Conservation (phyloP, 2,888 invertebrate species). For the Buathra laborator region DNA sequence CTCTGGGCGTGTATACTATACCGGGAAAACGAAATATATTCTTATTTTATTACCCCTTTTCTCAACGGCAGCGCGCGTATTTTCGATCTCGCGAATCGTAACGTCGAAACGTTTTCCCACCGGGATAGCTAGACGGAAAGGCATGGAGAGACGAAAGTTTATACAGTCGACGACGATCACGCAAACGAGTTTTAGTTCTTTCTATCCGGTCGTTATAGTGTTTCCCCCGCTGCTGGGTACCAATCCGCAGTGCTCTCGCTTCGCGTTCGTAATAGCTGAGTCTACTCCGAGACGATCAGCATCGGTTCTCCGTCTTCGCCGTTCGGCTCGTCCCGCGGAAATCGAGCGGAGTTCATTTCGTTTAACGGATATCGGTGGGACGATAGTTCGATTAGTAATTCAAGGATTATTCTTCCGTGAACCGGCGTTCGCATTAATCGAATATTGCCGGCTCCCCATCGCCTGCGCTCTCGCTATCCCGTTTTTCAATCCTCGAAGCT, state of each 20-base stretch:
- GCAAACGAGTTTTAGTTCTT: slow-evolving; percentile 62
- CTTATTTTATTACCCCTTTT: slow-evolving; percentile 42
- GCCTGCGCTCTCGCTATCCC: not conserved
- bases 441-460: slow-evolving; percentile 69
- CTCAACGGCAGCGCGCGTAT: slow-evolving; percentile 30
- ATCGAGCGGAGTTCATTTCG: slow-evolving; percentile 73
- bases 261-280: slow-evolving; percentile 44
- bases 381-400: slow-evolving; percentile 76
- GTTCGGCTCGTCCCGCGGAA: slow-evolving; percentile 68
- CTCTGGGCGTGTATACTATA: not conserved
- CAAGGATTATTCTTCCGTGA: slow-evolving; percentile 77
- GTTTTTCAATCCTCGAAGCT: not conserved
- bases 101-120: slow-evolving; percentile 49
- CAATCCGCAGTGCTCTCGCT: slow-evolving; percentile 42
- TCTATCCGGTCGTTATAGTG: slow-evolving; percentile 53
- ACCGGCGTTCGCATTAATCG: slow-evolving; percentile 75
- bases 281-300: slow-evolving; percentile 34
- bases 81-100: slow-evolving; percentile 50
- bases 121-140: not conserved
- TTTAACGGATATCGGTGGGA: slow-evolving; percentile 69
- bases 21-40: slow-evolving; percentile 20
- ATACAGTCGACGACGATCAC: slow-evolving; percentile 49
- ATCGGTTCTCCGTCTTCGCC: slow-evolving; percentile 50
- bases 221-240: slow-evolving; percentile 23
- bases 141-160: slow-evolving; percentile 51